Conservation (phyloP, 2,888 invertebrate genomes). For the Rhingia rostrata region DNA sequence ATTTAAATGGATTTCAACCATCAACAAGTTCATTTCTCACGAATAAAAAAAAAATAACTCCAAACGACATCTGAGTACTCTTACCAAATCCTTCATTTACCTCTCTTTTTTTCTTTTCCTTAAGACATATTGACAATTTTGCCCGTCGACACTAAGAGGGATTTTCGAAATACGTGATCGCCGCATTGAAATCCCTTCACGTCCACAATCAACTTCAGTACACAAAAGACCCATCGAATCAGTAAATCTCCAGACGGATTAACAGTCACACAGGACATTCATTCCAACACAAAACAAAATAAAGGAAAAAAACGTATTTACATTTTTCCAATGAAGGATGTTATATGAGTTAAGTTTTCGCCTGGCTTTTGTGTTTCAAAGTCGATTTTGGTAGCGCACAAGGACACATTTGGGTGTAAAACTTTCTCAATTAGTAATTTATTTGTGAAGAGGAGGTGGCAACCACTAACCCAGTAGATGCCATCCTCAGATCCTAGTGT, state of each 20-base stretch:
- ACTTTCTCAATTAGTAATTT: slow-evolving; percentile 71
- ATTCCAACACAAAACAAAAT: slow-evolving; percentile 45
- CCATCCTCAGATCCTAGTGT: slow-evolving; percentile 13
- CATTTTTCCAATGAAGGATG: slow-evolving; percentile 50
- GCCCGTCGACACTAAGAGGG: slow-evolving; percentile 40
- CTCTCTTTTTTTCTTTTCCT: too few relatives aligned
- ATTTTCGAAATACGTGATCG: slow-evolving; percentile 60
- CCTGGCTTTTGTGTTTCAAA: slow-evolving; percentile 47
- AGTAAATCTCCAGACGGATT: slow-evolving; percentile 62
- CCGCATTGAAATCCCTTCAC: slow-evolving; percentile 46
- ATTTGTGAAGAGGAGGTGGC: slow-evolving; percentile 36
- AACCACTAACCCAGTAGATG: neutral
- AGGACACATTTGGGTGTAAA: slow-evolving; percentile 67
- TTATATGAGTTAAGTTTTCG: slow-evolving; percentile 59
- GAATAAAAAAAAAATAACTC: slow-evolving; percentile 9
- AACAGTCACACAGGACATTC: slow-evolving; percentile 57
- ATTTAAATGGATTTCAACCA: neutral
- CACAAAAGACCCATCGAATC: slow-evolving; percentile 39
- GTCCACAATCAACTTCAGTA: slow-evolving; percentile 20
- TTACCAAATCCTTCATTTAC: neutral
- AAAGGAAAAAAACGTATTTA: slow-evolving; percentile 61
- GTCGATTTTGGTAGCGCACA: slow-evolving; percentile 30
- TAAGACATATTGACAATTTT: slow-evolving; percentile 17
- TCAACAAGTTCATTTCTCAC: slow-evolving; percentile 57
- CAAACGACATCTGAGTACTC: neutral